These are phyloP conservation scores for Hydropsyche tenuis DNA, from an alignment of 1,140 invertebrate genomes.

Conservation along the genomic window DNA sequence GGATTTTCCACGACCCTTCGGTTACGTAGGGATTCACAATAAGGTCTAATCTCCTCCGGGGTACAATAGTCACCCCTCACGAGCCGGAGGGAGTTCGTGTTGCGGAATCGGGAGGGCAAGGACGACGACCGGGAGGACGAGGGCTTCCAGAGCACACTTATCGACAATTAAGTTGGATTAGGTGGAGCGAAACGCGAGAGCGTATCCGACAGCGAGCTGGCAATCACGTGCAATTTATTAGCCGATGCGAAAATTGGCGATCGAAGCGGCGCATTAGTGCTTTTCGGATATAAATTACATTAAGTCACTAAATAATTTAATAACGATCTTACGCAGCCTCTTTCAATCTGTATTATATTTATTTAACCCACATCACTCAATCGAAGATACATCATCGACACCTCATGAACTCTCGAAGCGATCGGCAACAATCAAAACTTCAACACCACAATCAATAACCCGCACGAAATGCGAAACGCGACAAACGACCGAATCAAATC, in stretches of 20 bases:
- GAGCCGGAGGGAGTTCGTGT: background rate
- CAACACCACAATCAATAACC: background rate
- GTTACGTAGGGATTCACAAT: conserved; percentile 4
- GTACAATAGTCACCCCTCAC: conserved; percentile 26
- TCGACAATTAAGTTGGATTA: conserved; percentile 43
- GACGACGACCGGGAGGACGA: no score
- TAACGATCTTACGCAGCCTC: no score
- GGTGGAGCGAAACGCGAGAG: background rate
- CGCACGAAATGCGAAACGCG: background rate
- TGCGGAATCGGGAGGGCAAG: background rate
- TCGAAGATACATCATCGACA: no score
- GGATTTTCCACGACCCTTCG: background rate
- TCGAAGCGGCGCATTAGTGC: no score
- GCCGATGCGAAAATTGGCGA: background rate
- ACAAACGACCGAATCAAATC: conserved; percentile 2
- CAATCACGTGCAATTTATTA: background rate
- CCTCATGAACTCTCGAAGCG: no score
- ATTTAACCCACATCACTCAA: no score
- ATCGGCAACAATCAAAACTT: background rate
- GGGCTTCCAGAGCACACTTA: conserved; percentile 33
- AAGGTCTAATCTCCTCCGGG: conserved; percentile 32
- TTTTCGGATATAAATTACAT: background rate
- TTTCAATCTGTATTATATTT: no score
- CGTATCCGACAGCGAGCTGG: conserved; percentile 23
- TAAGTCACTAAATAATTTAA: no score